Conservation (phyloP, 2,888 invertebrate species). For the Anoplius nigerrimus region DNA sequence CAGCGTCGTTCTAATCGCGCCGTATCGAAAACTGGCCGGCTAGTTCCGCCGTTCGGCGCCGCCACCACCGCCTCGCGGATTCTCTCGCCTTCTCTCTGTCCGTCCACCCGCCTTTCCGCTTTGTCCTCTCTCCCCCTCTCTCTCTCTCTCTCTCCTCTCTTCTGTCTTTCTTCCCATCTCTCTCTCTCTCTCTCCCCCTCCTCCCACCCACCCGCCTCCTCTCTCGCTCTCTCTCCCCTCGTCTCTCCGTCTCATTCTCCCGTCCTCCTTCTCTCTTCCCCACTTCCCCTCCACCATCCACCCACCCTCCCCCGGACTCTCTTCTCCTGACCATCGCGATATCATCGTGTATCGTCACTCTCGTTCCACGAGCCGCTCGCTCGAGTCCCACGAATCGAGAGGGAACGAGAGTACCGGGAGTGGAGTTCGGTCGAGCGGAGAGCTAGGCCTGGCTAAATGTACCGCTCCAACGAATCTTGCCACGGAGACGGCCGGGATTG, state of each 20-base stretch:
- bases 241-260: slow-evolving; percentile 13
- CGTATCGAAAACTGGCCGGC: slow-evolving; percentile 48
- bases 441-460: too few relatives aligned
- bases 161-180: slow-evolving; percentile 10
- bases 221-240: slow-evolving; percentile 32
- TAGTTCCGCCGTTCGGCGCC: slow-evolving; percentile 37
- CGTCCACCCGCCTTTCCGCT: slow-evolving; percentile 8
- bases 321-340: slow-evolving; percentile 22
- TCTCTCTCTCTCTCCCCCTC: slow-evolving; percentile 2
- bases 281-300: too few relatives aligned
- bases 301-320: too few relatives aligned
- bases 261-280: not conserved
- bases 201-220: slow-evolving; percentile 21
- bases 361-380: slow-evolving; percentile 19
- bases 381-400: slow-evolving; percentile 35
- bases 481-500: not conserved
- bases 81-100: slow-evolving; percentile 26
- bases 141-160: slow-evolving; percentile 24
- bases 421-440: not conserved
- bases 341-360: slow-evolving; percentile 39
- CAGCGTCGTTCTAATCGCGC: slow-evolving; percentile 61
- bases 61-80: slow-evolving; percentile 39
- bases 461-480: not conserved
- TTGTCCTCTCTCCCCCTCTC: not conserved
- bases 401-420: not conserved